Evolutionary conservation across 2,888 invertebrate genomes (phyloP), one percentile per base, ranked within the genome.

Genomic region (Nemoura dubitans): DNA sequence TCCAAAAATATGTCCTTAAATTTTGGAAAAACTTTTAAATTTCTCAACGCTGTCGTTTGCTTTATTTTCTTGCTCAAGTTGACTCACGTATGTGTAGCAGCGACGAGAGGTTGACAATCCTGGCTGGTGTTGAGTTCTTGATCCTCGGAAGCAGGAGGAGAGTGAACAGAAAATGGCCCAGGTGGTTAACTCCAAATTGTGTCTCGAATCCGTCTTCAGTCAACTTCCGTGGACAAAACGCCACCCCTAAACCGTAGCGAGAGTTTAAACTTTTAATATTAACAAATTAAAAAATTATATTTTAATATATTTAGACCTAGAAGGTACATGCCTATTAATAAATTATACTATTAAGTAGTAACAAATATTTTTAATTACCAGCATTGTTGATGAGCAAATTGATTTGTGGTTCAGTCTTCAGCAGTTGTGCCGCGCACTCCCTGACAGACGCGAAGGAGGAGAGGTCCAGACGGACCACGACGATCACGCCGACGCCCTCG

Each of bases 31-130:
- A n/a, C n/a, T n/a, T n/a, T n/a, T n/a, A n/a, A n/a, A n/a, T n/a
- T n/a, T n/a, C n/a, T n/a, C n/a, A n/a, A n/a, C n/a, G n/a, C n/a
- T n/a, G n/a, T n/a, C n/a, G n/a, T n/a, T n/a, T n/a, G n/a, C n/a
- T 3, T 14, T 59, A 1, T 1, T 59, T 7, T 10, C 59, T 59
- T 59, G 3, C 36, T 3, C 3, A 36, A 36, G 10, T 6, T 81
- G 29, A 26, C 82, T 28, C 42, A 83, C 83, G 0, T 26, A 10
- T 42, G 25, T 95, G 94, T 0, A 93, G 91, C 86, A 91, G 89
- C 2, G 95, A 95, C 0, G 95, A 94, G 0, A 95, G 93, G 83
- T 92, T 93, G 0, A 95, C 91, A 85, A 95, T 93, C 88, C 95
- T 92, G 14, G 94, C 93, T 0, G 94, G 93, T 0, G 92, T 91